These are phyloP conservation scores for Etheostoma spectabile DNA, from an alignment of 2,113 vertebrate species.

Conservation along the genomic window DNA sequence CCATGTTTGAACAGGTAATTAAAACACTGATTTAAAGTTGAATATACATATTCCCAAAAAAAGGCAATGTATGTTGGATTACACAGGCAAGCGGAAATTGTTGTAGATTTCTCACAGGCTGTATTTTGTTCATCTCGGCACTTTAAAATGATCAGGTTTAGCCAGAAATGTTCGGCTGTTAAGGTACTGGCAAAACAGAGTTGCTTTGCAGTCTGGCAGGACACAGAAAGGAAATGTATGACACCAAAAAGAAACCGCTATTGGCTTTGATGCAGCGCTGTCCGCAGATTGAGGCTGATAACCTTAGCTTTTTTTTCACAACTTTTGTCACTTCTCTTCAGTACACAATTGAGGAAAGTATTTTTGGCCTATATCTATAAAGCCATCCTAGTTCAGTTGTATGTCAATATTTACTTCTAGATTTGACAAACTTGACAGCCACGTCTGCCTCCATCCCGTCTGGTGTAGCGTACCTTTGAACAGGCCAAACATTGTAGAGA, in stretches of 20 bases:
- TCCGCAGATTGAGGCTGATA: background rate
- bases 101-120: background rate
- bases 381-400: background rate
- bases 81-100: background rate
- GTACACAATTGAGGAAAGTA: background rate
- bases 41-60: background rate
- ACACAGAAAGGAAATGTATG: background rate
- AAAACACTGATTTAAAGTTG: slow-evolving; percentile 16
- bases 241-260: background rate
- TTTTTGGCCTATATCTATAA: background rate
- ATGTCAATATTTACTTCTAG: slow-evolving; percentile 10
- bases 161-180: background rate
- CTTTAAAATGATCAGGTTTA: background rate
- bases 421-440: slow-evolving; percentile 4
- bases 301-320: background rate
- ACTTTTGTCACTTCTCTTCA: background rate
- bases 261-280: background rate
- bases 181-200: background rate
- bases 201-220: background rate
- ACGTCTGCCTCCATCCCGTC: background rate
- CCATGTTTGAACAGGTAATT: slow-evolving; percentile 91
- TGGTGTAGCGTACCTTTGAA: background rate
- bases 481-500: background rate
- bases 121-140: background rate
- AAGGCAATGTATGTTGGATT: background rate